Evolutionary conservation across 2,113 vertebrate species (phyloP), one percentile per base, ranked within the genome.

Genomic region (Tachysurus vachellii): DNA sequence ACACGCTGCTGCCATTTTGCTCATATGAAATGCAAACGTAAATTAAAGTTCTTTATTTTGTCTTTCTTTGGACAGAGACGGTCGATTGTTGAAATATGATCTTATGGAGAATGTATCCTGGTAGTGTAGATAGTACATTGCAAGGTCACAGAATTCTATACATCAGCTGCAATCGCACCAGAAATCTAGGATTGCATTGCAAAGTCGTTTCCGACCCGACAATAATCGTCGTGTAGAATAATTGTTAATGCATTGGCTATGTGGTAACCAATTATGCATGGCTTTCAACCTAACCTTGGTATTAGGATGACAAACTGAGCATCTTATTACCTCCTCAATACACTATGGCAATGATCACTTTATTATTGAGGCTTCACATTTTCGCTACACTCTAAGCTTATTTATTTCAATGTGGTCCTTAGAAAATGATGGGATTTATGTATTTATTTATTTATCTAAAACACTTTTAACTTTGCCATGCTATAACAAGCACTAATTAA

Each of bases 71-170:
- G 14, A 59, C 42, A 77, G 23, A 31, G 28, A 47, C 36, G 42
- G 56, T 64, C 47, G 11, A 71, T 87, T 66, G 19, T 53, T 19
- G 81, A 86, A 13, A 81, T 85, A 73, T 17, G 76, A 88, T 86
- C 83, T 50, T 31, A 57, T 47, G 66, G 64, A 87, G 89, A 90
- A 64, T 87, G 89, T 89, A 91, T 88, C 61, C 91, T 91, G 91
- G 90, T 62, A 8, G 42, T 82, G 88, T 50, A 70, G 36, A 59
- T 44, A 80, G 83, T 17, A 90, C 36, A 93, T 93, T 91, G 92
- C 95, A 95, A 95, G 95, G 95, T 95, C 94, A 94, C 89, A 91
- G 59, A 91, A 84, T 75, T 14, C 70, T 57, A 54, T 81, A 83
- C 76, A 89, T 83, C 88, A 26, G 83, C 83, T 14, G 81, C 85